These are phyloP conservation scores for Tiliqua scincoides DNA, from an alignment of 2,113 vertebrate species.

Conservation along the genomic window DNA sequence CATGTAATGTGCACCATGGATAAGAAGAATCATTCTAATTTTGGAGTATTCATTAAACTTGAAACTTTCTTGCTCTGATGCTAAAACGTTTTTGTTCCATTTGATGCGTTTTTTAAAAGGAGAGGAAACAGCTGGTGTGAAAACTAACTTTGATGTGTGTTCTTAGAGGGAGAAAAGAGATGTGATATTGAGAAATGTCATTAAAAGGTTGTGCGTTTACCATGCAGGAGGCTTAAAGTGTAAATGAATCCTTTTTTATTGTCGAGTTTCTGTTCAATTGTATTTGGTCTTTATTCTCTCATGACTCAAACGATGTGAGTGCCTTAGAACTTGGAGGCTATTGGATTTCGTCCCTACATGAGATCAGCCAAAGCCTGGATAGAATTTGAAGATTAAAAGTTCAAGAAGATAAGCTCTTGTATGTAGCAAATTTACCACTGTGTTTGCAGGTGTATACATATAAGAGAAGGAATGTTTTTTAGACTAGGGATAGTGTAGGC, in stretches of 20 bases:
- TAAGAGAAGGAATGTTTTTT: too few species aligned
- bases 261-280: slow-evolving; percentile 51
- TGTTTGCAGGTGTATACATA: background rate
- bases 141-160: slow-evolving; percentile 35
- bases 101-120: background rate
- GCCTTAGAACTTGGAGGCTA: slow-evolving; percentile 52
- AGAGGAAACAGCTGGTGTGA: slow-evolving; percentile 4
- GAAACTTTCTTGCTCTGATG: background rate
- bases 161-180: slow-evolving; percentile 14
- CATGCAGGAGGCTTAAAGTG: slow-evolving; percentile 30
- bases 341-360: slow-evolving; percentile 3
- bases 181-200: slow-evolving; percentile 33
- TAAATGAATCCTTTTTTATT: slow-evolving; percentile 41
- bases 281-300: slow-evolving; percentile 51
- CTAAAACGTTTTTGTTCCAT: background rate
- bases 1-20: background rate
- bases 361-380: slow-evolving; percentile 41
- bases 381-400: slow-evolving; percentile 48
- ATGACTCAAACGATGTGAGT: slow-evolving; percentile 33
- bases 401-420: slow-evolving; percentile 27
- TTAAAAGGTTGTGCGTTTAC: slow-evolving; percentile 6
- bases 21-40: slow-evolving; percentile 9
- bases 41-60: background rate
- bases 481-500: too few species aligned
- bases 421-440: slow-evolving; percentile 7